phyloP scores from a whole-genome alignment of 2,113 vertebrate genomes.

The Australoheros scitulus region DNA sequence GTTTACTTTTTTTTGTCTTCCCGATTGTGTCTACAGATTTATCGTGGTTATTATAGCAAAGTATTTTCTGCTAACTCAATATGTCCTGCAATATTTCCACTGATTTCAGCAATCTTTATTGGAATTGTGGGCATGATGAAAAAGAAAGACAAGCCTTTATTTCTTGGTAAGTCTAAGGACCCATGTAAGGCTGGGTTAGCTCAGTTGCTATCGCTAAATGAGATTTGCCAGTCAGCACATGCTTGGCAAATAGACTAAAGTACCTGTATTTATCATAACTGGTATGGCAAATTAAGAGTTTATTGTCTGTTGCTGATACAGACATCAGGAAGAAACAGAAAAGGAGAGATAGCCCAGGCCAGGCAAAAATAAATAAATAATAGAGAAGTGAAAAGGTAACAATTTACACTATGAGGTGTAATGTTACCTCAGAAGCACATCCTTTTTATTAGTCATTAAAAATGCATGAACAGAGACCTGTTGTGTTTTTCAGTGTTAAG shows the following conservation, averaged over 20 bases:
- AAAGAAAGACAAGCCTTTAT: accelerated
- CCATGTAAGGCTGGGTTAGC: neutral
- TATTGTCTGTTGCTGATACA: neutral
- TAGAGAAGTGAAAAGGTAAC: neutral
- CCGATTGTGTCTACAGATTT: too few relatives aligned
- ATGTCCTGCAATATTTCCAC: neutral
- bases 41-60: too few relatives aligned
- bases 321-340: neutral
- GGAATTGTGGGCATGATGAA: accelerated
- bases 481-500: neutral
- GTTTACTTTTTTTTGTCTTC: too few relatives aligned
- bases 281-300: neutral
- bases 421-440: neutral
- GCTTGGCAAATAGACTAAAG: neutral
- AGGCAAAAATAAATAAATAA: neutral
- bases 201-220: neutral
- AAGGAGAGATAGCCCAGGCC: neutral
- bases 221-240: neutral
- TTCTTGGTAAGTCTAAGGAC: neutral
- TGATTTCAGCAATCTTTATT: neutral
- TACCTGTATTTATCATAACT: neutral
- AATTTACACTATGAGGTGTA: neutral
- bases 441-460: neutral
- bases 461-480: neutral
- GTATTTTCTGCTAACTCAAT: neutral